These are phyloP conservation scores for Ophioderma brevispina DNA, from an alignment of 35 echinoderm and acorn worm species.

Conservation along the genomic window DNA sequence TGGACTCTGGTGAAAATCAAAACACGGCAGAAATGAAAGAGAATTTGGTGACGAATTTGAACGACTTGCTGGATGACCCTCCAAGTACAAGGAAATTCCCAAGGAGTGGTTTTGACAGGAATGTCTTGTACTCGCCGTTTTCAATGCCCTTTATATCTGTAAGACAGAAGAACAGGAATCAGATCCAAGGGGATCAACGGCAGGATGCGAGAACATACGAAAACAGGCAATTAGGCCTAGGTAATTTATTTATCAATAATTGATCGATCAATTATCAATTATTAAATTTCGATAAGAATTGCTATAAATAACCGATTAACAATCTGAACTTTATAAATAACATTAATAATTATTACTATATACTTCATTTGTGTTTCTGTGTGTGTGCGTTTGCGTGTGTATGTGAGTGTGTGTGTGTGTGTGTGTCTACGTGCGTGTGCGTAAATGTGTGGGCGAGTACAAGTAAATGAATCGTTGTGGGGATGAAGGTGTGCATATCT, in stretches of 20 bases:
- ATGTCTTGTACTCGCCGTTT: neutral
- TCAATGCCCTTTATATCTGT: slow-evolving; percentile 10
- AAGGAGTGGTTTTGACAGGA: neutral
- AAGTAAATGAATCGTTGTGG: too few species aligned
- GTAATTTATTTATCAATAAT: neutral
- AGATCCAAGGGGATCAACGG: neutral
- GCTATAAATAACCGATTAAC: neutral
- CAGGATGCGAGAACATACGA: neutral
- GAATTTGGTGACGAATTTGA: neutral
- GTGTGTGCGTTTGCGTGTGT: too few species aligned
- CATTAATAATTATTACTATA: too few species aligned
- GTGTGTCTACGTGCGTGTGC: too few species aligned
- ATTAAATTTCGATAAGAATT: neutral
- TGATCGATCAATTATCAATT: neutral
- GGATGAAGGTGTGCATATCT: too few species aligned
- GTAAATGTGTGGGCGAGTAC: too few species aligned
- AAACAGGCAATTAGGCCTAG: too few species aligned
- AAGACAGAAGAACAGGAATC: neutral
- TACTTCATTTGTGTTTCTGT: too few species aligned
- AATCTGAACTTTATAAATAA: neutral
- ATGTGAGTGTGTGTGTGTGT: too few species aligned
- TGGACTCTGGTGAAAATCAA: neutral
- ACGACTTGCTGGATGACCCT: neutral
- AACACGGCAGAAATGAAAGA: neutral
- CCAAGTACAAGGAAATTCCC: neutral